phyloP scores from a whole-genome alignment of 2,113 vertebrate genomes.

The Calonectris borealis region DNA sequence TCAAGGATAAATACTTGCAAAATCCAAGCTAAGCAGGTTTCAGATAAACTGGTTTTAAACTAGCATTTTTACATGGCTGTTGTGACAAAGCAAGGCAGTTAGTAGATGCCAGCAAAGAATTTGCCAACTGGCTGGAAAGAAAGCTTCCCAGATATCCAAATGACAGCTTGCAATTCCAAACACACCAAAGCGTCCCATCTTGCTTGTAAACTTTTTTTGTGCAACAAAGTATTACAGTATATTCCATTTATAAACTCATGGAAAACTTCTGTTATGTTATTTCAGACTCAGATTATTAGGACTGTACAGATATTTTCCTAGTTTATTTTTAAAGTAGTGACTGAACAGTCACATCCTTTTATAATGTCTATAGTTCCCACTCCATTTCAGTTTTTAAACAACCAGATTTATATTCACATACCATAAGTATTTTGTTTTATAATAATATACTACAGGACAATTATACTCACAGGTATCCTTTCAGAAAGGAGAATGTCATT shows the following conservation, averaged over 20 bases:
- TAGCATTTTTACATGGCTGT: neutral
- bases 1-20: neutral
- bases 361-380: neutral
- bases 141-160: neutral
- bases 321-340: neutral
- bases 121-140: neutral
- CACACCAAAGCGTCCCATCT: neutral
- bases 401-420: neutral
- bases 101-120: neutral
- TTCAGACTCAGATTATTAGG: neutral
- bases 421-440: neutral
- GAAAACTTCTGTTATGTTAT: slow-evolving; percentile 12
- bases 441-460: neutral
- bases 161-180: neutral
- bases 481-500: neutral
- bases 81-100: neutral
- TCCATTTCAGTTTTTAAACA: neutral
- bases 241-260: slow-evolving; percentile 28
- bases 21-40: neutral
- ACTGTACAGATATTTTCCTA: neutral
- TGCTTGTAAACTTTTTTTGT: slow-evolving; percentile 30
- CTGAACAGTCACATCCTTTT: neutral
- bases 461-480: neutral
- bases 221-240: neutral
- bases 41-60: neutral